phyloP scores from a whole-genome alignment of 2,113 vertebrate species.

The Podiceps cristatus region DNA sequence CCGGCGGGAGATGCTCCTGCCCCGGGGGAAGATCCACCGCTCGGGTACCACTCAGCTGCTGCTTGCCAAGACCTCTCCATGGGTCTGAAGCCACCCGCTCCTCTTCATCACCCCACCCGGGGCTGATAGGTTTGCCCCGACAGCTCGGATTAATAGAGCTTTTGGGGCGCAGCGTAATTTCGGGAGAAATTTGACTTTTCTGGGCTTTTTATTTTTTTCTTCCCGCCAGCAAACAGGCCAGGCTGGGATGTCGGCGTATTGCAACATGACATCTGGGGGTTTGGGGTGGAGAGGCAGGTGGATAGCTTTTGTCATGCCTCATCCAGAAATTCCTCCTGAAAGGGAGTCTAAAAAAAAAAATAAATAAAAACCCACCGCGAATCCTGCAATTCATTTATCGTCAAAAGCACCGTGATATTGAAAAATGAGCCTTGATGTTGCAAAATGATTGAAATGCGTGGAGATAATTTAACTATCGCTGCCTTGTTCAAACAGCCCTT shows the following conservation, averaged over 20 bases:
- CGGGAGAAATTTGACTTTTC: background rate
- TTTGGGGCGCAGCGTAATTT: background rate
- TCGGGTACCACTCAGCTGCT: background rate
- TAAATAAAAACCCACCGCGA: background rate
- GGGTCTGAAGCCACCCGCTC: background rate
- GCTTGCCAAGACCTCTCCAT: background rate
- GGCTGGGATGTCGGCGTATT: background rate
- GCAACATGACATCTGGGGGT: background rate
- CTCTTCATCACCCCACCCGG: background rate
- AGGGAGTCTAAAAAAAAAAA: background rate
- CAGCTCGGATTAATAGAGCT: background rate
- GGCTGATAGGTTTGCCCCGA: background rate
- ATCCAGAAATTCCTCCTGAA: background rate
- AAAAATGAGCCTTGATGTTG: slow-evolving; percentile 36
- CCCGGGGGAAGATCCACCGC: rapidly evolving
- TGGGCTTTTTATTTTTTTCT: background rate
- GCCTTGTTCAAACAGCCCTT: slow-evolving; percentile 11
- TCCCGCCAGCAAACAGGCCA: background rate
- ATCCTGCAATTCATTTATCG: background rate
- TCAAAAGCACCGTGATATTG: background rate
- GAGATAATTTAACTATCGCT: slow-evolving; percentile 31
- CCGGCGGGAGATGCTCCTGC: background rate
- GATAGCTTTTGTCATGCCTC: background rate
- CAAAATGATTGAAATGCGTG: slow-evolving; percentile 8
- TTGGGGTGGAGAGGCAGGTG: background rate